Base-by-base conservation (phyloP, 1,140 invertebrate species). In the Ostrea denselamellosa region DNA sequence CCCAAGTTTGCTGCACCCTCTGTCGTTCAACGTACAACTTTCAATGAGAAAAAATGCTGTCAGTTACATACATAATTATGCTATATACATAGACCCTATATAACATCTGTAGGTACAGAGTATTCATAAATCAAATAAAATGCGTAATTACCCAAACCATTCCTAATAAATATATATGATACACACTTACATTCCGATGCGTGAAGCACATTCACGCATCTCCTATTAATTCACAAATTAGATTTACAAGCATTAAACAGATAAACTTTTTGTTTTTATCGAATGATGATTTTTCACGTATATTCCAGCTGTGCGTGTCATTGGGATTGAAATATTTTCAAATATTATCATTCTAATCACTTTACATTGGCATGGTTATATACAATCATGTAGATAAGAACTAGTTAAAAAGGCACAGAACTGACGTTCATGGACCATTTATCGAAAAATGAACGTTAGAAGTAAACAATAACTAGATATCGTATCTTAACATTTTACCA, bases 401-500 rank as follows among this genome's bases (percentile, higher is more conserved):
- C 56, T 19, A 62, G 56, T 62, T n/a, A 19, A 17, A 19, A 19
- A n/a, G n/a, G 19, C 56, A 62, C 56, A n/a, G 17, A 19, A 0
- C 56, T 62, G n/a, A 62, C 56, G 56, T 14, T 62, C n/a, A 62
- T 62, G 17, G 19, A 62, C 17, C 17, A 62, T 19, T 12, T 7
- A 62, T 19, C 17, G 56, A n/a, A n/a, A 62, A 62, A n/a, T 62
- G 56, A 1, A 62, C 17, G 17, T 62, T 62, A 62, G 7, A 62
- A 62, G 56, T 62, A 62, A 62, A 62, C 56, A 62, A 62, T 62
- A 62, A 17, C n/a, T n/a, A 62, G 56, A 62, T 62, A 62, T 62
- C 17, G 14, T 62, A 62, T 62, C 56, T 19, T 19, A 62, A n/a
- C 17, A 19, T 62, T 19, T 4, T n/a, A 62, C 5, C 56, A 17